These are phyloP conservation scores for Nibea coibor DNA, from an alignment of 2,113 vertebrate species.

Conservation along the genomic window DNA sequence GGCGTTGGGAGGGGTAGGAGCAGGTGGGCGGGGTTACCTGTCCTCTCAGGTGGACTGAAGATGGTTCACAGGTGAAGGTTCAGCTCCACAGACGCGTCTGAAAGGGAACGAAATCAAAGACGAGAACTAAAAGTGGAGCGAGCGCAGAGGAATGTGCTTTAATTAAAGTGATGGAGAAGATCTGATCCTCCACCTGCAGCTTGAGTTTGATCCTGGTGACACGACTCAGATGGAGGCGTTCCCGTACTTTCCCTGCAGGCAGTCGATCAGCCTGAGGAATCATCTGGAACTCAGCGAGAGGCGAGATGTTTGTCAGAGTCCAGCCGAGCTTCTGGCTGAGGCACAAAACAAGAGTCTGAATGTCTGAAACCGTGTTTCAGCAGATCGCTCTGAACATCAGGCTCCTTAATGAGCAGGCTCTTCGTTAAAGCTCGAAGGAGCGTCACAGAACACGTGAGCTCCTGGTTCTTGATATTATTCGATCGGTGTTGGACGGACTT, in stretches of 20 bases:
- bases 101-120: neutral
- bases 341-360: neutral
- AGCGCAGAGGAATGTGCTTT: neutral
- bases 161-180: neutral
- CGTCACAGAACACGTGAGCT: too few species aligned
- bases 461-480: too few species aligned
- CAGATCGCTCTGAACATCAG: too few species aligned
- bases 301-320: neutral
- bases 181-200: slow-evolving; percentile 26
- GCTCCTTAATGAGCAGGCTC: too few species aligned
- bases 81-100: neutral
- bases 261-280: neutral
- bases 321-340: neutral
- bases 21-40: slow-evolving; percentile 1
- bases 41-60: slow-evolving; percentile 14
- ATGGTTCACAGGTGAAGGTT: neutral
- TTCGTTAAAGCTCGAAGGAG: too few species aligned
- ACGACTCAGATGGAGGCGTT: neutral
- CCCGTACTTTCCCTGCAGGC: neutral
- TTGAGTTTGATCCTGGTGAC: slow-evolving; percentile 7
- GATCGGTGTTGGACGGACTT: neutral
- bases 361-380: too few species aligned
- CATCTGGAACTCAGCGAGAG: neutral
- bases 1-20: neutral
- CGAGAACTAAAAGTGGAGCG: neutral